A percentile compares a stretch with the other conserved stretches of the same genome.
Conservation (phyloP, 2,888 invertebrate species). For the Sminthurides aquaticus region DNA sequence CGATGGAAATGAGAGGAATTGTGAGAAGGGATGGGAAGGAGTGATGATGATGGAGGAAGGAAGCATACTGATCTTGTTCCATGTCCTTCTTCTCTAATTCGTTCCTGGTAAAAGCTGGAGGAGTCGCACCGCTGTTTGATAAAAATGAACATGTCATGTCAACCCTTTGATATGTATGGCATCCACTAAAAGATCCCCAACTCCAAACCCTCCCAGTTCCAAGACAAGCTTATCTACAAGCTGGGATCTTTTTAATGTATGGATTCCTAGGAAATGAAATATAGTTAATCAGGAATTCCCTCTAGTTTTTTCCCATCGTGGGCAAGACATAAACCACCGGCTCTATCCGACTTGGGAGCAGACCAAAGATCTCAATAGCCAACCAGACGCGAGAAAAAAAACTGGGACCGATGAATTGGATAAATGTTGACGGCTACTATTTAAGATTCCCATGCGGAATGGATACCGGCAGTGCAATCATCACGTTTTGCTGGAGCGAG, state of each 20-base stretch:
- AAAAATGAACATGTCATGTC: constrained; percentile 22
- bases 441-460: no score
- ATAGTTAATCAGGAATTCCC: constrained; percentile 16
- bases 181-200: neutral
- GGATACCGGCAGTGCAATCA: no score
- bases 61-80: no score
- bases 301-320: constrained; percentile 10
- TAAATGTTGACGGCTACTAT: neutral
- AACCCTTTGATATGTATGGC: constrained; percentile 16
- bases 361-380: neutral
- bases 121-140: no score
- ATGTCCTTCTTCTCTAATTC: no score
- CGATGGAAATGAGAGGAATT: neutral
- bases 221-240: neutral
- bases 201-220: neutral
- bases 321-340: neutral
- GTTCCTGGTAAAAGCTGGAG: no score
- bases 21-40: neutral
- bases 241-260: constrained; percentile 4
- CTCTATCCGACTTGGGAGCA: neutral
- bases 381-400: neutral
- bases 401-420: neutral
- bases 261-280: constrained; percentile 17
- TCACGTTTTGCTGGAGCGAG: no score
- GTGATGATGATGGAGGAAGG: neutral